Percentiles rank a stretch among this genome's conserved stretches.
Conservation (phyloP, 2,797 vertebrate genomes). For the Cynodonichthys magdalenae region DNA sequence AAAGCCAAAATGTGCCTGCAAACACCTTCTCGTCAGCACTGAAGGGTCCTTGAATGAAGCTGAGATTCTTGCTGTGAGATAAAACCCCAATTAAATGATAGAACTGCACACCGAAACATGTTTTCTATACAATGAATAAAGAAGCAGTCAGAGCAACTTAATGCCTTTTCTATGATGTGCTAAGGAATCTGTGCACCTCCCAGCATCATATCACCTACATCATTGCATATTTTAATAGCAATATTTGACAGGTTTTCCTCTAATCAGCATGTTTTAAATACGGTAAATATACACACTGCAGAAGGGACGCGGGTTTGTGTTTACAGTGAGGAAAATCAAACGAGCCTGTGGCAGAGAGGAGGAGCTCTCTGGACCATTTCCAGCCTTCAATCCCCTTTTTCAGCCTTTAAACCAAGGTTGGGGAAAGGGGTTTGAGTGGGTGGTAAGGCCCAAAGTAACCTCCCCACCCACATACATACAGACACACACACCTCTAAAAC, state of each 20-base stretch:
- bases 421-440: slow-evolving; percentile 44
- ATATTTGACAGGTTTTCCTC: slow-evolving; percentile 59
- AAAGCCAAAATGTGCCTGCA: slow-evolving; percentile 14
- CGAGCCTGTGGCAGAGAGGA: slow-evolving; percentile 36
- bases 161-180: slow-evolving; percentile 29
- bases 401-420: slow-evolving; percentile 39
- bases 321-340: slow-evolving; percentile 29
- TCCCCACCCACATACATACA: slow-evolving; percentile 37
- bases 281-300: slow-evolving; percentile 22
- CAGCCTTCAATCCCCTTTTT: slow-evolving; percentile 23
- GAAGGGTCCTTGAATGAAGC: slow-evolving; percentile 40
- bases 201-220: background rate
- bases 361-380: slow-evolving; percentile 35
- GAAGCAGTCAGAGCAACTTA: slow-evolving; percentile 22
- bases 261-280: slow-evolving; percentile 28
- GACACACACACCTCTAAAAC: slow-evolving; percentile 29
- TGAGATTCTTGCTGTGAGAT: slow-evolving; percentile 26
- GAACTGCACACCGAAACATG: slow-evolving; percentile 15
- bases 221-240: slow-evolving; percentile 23
- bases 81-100: slow-evolving; percentile 43
- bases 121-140: slow-evolving; percentile 34
- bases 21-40: slow-evolving; percentile 16
- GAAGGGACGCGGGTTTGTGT: slow-evolving; percentile 29
- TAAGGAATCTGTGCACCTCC: slow-evolving; percentile 23
- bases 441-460: slow-evolving; percentile 59